Base-by-base conservation (phyloP, 2,113 vertebrate species). In the Aegotheles bennettii region DNA sequence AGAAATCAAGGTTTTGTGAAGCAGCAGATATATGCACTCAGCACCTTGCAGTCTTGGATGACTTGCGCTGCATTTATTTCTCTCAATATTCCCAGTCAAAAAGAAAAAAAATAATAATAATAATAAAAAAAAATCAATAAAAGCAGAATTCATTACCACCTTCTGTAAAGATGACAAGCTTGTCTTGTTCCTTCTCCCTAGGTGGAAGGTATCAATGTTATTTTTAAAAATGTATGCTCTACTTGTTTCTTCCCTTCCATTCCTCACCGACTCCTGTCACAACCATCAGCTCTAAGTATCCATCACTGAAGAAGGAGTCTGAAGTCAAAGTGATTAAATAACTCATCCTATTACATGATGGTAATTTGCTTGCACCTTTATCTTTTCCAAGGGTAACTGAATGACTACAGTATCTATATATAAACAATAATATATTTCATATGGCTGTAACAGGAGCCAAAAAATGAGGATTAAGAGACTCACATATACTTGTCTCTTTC, bases 341-440 rank as follows among this genome's bases (percentile, higher is more conserved):
- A 90, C 31, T 74, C 76, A 81, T 59, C 29, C 35, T 81, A 25
- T 33, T 48, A 84, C 38, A 70, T 23, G 65, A 54, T 19, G 13
- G 24, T 38, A 16, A 3, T 78, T 86, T 60, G 68, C 65, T 69
- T 73, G 16, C 19, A 85, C 24, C 45, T 93, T 69, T 79, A 36
- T 36, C 48, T 77, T 90, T 50, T 81, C 59, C 50, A 57, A 81
- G 21, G 5, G 33, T 70, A 90, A 81, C 38, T 70, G 67, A 71
- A 80, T 61, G 38, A 81, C 73, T 68, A 54, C 8, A 45, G 31
- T 40, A 28, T 25, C 57, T 67, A 42, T 70, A 68, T 60, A 82
- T 57, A 90, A 83, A 43, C 63, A 81, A 40, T 89, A 71, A 85
- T 87, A 25, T n/a, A 94, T 86, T 91, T 91, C 79, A 90, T 78